Evolutionary conservation across 2,113 vertebrate genomes (phyloP).

Genomic region (Dipodomys spectabilis): DNA sequence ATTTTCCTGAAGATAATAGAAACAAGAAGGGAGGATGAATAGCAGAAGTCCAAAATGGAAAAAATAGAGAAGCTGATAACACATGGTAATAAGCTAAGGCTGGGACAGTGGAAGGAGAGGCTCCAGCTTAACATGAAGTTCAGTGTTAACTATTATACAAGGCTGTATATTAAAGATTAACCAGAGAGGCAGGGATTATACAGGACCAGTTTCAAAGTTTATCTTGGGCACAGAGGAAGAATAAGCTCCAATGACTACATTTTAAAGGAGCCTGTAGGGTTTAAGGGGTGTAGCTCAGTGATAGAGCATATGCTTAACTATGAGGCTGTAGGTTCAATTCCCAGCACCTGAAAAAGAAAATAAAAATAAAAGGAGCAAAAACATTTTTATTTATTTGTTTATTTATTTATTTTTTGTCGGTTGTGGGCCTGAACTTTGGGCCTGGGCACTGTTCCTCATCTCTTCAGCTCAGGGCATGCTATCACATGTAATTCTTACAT

Average conservation of each 20-base stretch:
- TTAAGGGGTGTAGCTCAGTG: background rate
- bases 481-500: background rate
- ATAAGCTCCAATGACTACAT: background rate
- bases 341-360: background rate
- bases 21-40: background rate
- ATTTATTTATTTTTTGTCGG: too few species aligned
- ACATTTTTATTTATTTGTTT: background rate
- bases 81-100: background rate
- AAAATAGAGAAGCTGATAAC: background rate
- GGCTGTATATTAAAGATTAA: background rate
- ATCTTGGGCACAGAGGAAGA: background rate
- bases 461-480: background rate
- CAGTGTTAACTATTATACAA: background rate
- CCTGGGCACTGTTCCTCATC: too few species aligned
- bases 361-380: background rate
- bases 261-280: background rate
- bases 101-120: background rate
- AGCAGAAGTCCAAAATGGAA: background rate
- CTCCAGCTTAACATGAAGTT: background rate
- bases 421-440: too few species aligned
- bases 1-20: slow-evolving; percentile 9
- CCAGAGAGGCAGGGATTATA: background rate
- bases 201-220: background rate
- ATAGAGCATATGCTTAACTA: background rate
- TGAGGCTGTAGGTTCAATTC: background rate